phyloP scores from a whole-genome alignment of 2,888 invertebrate species.

The Callinectes sapidus region DNA sequence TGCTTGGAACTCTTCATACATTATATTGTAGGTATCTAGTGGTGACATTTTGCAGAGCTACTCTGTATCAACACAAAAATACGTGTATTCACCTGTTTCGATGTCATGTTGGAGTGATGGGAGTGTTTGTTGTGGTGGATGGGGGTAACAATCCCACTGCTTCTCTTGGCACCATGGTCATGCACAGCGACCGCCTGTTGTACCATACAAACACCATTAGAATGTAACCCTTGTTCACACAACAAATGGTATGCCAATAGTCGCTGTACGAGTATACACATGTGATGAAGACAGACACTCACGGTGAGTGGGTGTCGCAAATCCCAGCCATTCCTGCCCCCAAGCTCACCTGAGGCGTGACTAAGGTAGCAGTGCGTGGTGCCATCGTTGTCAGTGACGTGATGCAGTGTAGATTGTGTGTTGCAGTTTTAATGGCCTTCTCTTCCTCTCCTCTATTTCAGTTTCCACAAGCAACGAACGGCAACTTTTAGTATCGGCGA shows the following conservation, averaged over 20 bases:
- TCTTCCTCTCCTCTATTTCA: not conserved
- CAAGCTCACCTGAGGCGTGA: not conserved
- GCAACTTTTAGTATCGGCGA: not conserved
- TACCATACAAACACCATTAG: not conserved
- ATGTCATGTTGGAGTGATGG: not conserved
- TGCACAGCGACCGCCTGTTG: not conserved
- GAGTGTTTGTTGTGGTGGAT: not conserved
- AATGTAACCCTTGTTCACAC: not conserved
- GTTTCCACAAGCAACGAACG: not conserved
- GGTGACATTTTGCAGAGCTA: not conserved
- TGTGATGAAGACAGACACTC: not conserved
- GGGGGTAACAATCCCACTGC: not conserved
- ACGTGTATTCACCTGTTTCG: not conserved
- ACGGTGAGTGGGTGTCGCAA: not conserved
- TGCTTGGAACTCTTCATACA: not conserved
- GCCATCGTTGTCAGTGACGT: not conserved
- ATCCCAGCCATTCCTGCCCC: not conserved
- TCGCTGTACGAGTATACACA: not conserved
- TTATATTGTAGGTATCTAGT: no score
- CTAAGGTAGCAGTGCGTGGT: not conserved
- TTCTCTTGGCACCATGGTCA: not conserved
- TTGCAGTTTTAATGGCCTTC: not conserved
- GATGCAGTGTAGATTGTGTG: not conserved
- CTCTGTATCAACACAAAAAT: not conserved
- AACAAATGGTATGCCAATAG: not conserved